These are phyloP conservation scores for Eugnorisma glareosa DNA, from an alignment of 2,888 invertebrate genomes.

Conservation along the genomic window DNA sequence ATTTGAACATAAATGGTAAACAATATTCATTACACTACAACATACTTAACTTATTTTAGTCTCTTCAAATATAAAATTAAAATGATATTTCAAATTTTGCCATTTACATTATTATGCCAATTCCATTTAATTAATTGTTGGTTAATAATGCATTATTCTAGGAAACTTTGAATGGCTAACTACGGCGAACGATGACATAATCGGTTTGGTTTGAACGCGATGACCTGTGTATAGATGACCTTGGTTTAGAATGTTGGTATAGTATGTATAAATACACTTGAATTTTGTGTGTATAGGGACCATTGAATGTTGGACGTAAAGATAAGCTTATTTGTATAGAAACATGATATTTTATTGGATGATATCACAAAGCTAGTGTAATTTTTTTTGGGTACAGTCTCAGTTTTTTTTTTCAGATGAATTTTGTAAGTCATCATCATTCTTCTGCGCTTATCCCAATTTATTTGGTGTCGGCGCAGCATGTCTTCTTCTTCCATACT, in stretches of 20 bases:
- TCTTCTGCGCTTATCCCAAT: too few relatives aligned
- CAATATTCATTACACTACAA: background rate
- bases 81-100: background rate
- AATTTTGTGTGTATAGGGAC: slow-evolving; percentile 1
- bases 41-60: background rate
- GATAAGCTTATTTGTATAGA: slow-evolving; percentile 12
- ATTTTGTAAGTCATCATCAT: background rate
- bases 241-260: slow-evolving; percentile 33
- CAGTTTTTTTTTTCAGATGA: background rate
- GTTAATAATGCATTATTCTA: slow-evolving; percentile 36
- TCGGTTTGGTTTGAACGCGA: slow-evolving; percentile 30
- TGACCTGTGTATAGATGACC: slow-evolving; percentile 54
- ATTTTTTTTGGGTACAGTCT: background rate
- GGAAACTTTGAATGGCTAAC: slow-evolving; percentile 33
- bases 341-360: slow-evolving; percentile 22
- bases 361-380: background rate
- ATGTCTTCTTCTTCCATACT: too few relatives aligned
- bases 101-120: background rate
- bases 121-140: slow-evolving; percentile 30
- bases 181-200: slow-evolving; percentile 41
- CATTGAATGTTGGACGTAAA: slow-evolving; percentile 11
- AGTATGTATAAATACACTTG: slow-evolving; percentile 28
- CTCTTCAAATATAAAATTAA: background rate
- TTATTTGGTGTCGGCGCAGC: too few relatives aligned
- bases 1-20: slow-evolving; percentile 30